Base-by-base conservation (phyloP, 2,888 invertebrate species). In the Brachyopa scutellaris region DNA sequence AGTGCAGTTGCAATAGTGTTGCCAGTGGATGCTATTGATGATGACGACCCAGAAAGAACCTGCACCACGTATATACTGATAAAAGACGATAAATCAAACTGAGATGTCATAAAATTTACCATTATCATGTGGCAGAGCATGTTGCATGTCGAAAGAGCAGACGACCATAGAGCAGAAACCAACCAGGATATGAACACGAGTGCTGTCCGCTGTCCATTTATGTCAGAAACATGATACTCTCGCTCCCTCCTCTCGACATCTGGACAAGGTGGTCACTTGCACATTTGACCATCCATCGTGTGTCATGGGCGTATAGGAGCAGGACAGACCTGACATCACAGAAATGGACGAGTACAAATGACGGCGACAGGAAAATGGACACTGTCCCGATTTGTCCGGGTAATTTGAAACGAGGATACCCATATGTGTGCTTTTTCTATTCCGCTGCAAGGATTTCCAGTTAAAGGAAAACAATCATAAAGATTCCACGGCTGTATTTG, bases 91-190 rank as follows among this genome's bases (percentile, higher is more conserved):
- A 78, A 83, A 83, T 83, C 83, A 83, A 83, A 70, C 67, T 66
- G 62, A 72, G 66, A 83, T 78, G 83, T 83, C 72, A 78, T 73
- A 78, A 78, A 83, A 73, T 78, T 49, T 73, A 67, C 62, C 77
- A 82, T 82, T 82, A 82, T 82, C 70, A 78, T 83, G 73, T 67
- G 62, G 40, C 67, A 72, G 66, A 62, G 72, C 61, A 78, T 73
- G 72, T 77, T 70, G 83, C 62, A 78, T 73, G 73, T 62, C 62
- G 57, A 77, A 67, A 47, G 42, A 77, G 53, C 38, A 55, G 33
- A 47, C 42, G 33, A 47, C 42, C 40, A 59, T 29, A 49, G 26
- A 59, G 59, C 59, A 62, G 45, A 53, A 62, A 78, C 53, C 47
- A 21, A 47, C 47, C 53, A 72, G 66, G 77, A 77, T 72, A 76